Conservation (phyloP, 2,113 vertebrate genomes). For the Aphyosemion australe region DNA sequence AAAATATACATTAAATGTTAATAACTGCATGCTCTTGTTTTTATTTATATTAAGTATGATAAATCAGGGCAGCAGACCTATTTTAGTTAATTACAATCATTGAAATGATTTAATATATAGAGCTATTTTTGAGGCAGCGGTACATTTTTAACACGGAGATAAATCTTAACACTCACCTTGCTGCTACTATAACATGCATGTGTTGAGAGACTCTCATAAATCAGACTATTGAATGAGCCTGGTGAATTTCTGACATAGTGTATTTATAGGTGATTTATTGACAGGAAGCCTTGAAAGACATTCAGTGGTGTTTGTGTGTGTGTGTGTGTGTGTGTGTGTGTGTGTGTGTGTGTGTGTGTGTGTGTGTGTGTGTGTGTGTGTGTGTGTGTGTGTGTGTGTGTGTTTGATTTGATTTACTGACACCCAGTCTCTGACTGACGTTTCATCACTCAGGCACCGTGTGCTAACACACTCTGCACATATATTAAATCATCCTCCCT, state of each 20-base stretch:
- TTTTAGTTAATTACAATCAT: conserved; percentile 7
- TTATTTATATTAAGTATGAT: conserved; percentile 1
- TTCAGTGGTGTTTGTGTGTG: conserved; percentile 13
- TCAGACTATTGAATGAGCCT: conserved; percentile 36
- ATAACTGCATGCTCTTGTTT: neutral
- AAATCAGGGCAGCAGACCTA: neutral
- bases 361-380: too few species aligned
- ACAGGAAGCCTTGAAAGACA: conserved; percentile 21
- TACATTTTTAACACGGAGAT: conserved; percentile 8
- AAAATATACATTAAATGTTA: neutral
- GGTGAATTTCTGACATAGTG: conserved; percentile 28
- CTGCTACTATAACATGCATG: conserved; percentile 46
- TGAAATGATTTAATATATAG: neutral
- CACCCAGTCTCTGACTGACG: conserved; percentile 27
- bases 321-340: conserved; percentile 9
- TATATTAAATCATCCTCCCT: neutral
- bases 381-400: too few species aligned
- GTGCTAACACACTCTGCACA: neutral
- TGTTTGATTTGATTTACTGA: conserved; percentile 48
- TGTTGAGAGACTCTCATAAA: conserved; percentile 58
- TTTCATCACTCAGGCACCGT: neutral
- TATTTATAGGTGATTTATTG: conserved; percentile 56
- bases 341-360: neutral
- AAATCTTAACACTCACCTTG: conserved; percentile 41
- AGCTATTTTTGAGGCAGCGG: neutral